Conservation (phyloP, 2,113 vertebrate genomes). For the Etheostoma spectabile region DNA sequence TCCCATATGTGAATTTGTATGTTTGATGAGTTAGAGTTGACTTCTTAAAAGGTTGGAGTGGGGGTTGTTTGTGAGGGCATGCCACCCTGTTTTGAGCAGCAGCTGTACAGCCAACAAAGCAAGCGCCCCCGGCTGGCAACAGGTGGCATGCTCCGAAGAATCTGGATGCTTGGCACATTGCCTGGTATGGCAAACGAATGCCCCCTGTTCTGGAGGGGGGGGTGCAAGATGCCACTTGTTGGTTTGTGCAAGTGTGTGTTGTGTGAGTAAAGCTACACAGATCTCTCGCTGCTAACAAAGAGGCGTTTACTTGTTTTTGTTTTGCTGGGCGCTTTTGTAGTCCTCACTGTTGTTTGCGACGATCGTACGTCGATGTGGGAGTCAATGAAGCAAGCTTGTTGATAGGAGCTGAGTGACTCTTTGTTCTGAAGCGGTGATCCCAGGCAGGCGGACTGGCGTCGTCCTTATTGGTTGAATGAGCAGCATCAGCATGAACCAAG, state of each 20-base stretch:
- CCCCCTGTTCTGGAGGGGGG: conserved; percentile 24
- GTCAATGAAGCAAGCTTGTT: conserved; percentile 57
- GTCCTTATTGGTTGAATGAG: conserved; percentile 51
- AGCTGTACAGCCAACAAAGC: conserved; percentile 71
- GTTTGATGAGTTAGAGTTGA: conserved; percentile 45
- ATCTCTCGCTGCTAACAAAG: conserved; percentile 48
- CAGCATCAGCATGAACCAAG: conserved; percentile 42
- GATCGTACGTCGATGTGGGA: conserved; percentile 29
- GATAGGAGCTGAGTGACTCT: conserved; percentile 62
- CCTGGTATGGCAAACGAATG: conserved; percentile 70
- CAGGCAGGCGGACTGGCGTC: conserved; percentile 24
- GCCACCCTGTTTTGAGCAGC: conserved; percentile 59
- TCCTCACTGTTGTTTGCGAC: conserved; percentile 34
- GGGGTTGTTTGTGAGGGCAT: conserved; percentile 63
- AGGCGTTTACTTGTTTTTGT: conserved; percentile 45
- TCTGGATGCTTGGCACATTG: conserved; percentile 73
- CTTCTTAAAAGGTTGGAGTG: conserved; percentile 56
- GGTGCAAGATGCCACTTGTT: conserved; percentile 76
- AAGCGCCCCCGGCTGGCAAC: conserved; percentile 68
- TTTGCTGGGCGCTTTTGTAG: conserved; percentile 33
- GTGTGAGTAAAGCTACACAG: conserved; percentile 7
- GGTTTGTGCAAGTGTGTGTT: conserved; percentile 53
- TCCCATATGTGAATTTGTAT: conserved; percentile 37
- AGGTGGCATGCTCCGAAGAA: conserved; percentile 73
- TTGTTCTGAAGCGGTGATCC: conserved; percentile 65